phyloP scores from a whole-genome alignment of 2,113 vertebrate genomes.

The Poicephalus meyeri region DNA sequence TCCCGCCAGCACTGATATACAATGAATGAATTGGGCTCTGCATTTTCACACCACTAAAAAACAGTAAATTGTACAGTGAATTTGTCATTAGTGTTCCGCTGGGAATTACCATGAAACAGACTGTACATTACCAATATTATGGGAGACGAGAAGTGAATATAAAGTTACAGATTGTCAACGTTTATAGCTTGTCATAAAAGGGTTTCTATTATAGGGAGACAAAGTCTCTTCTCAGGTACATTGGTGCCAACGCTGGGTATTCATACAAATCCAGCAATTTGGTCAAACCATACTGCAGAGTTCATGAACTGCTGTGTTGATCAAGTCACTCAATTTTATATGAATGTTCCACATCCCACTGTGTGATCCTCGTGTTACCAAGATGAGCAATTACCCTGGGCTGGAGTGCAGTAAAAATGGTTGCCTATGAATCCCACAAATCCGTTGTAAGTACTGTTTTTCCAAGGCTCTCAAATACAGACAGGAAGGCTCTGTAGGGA shows the following conservation, averaged over 20 bases:
- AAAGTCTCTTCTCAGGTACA: neutral
- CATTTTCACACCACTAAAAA: neutral
- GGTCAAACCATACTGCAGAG: neutral
- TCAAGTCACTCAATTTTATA: neutral
- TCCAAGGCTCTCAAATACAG: neutral
- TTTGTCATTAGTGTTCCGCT: neutral
- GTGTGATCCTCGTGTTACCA: rapidly evolving
- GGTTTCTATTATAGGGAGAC: neutral
- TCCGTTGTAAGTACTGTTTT: neutral
- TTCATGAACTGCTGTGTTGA: neutral
- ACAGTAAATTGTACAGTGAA: neutral
- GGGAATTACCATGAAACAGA: neutral
- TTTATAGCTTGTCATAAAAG: neutral
- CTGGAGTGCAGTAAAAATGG: neutral
- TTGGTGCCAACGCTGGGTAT: neutral
- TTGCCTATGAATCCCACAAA: neutral
- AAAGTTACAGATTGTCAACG: neutral
- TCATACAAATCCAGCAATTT: neutral
- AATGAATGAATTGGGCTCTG: neutral
- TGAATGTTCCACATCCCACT: neutral
- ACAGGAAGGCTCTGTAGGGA: neutral
- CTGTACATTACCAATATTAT: neutral
- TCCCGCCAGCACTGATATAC: neutral
- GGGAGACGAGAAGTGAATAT: neutral
- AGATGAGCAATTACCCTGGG: neutral